These are phyloP conservation scores for Daubentonia madagascariensis DNA, from an alignment of 2,113 vertebrate species.

Conservation along the genomic window DNA sequence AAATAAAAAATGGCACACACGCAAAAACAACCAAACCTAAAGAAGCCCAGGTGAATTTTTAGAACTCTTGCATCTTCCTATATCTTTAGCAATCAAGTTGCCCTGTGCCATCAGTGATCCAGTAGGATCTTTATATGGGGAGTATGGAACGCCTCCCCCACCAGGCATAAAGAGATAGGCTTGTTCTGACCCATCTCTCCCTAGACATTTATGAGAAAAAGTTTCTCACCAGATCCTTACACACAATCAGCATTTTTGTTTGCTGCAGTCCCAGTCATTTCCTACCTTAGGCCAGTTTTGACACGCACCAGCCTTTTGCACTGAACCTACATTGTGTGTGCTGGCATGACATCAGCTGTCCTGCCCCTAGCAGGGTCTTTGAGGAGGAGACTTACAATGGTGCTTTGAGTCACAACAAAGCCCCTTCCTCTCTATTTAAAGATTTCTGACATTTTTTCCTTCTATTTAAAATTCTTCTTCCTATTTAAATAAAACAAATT, in stretches of 20 bases:
- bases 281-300: constrained; percentile 50
- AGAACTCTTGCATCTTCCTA: neutral
- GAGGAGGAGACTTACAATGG: constrained; percentile 42
- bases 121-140: neutral
- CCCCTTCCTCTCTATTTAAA: constrained; percentile 58
- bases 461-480: constrained; percentile 68
- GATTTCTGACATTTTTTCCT: constrained; percentile 38
- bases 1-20: neutral
- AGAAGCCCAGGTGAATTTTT: neutral
- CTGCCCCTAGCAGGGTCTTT: constrained; percentile 34
- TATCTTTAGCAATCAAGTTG: neutral
- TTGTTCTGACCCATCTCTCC: constrained; percentile 60
- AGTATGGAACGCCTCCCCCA: neutral
- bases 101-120: neutral
- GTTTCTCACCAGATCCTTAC: constrained; percentile 49
- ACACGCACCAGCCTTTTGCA: neutral
- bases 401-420: constrained; percentile 65
- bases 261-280: constrained; percentile 46
- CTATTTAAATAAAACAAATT: constrained; percentile 29
- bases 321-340: neutral
- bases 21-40: neutral
- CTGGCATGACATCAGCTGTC: constrained; percentile 30
- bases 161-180: constrained; percentile 47
- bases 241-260: constrained; percentile 71
- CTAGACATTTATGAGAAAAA: constrained; percentile 51